phyloP scores from a whole-genome alignment of 1,140 invertebrate species.

The Drosophila paulistorum region DNA sequence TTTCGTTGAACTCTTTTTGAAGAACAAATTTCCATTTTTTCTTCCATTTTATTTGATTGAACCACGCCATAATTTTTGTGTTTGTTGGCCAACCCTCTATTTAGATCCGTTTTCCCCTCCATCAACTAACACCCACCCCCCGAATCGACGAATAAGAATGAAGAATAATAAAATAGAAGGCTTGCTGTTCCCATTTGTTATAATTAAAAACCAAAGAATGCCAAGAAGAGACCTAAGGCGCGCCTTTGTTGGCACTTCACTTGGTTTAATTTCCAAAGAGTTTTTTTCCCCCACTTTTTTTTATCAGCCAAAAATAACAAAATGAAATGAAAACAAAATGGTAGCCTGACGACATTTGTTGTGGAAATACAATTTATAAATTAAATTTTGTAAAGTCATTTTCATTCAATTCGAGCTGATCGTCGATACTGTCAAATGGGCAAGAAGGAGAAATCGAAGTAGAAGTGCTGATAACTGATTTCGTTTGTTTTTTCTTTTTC shows the following conservation, averaged over 20 bases:
- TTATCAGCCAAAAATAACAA: constrained; percentile 42
- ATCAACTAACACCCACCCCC: background rate
- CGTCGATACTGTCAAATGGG: constrained; percentile 71
- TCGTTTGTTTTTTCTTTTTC: constrained; percentile 20
- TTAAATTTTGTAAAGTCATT: constrained; percentile 69
- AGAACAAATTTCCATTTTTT: constrained; percentile 37
- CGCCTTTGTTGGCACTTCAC: constrained; percentile 62
- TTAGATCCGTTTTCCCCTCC: background rate
- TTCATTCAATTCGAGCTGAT: constrained; percentile 45
- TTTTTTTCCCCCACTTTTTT: constrained; percentile 23
- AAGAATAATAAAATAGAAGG: constrained; percentile 5
- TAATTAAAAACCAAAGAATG: constrained; percentile 27
- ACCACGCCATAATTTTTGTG: constrained; percentile 56
- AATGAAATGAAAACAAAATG: constrained; percentile 31
- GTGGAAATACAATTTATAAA: constrained; percentile 59
- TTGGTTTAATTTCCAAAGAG: constrained; percentile 48
- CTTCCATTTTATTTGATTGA: constrained; percentile 69
- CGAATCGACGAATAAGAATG: constrained; percentile 7
- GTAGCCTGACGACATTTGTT: constrained; percentile 25
- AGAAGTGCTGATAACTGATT: constrained; percentile 60
- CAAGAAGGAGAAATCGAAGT: constrained; percentile 13
- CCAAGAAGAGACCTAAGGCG: constrained; percentile 61
- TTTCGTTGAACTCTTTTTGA: constrained; percentile 75
- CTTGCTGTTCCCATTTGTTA: constrained; percentile 12
- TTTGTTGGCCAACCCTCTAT: constrained; percentile 11